Evolutionary conservation across 2,797 vertebrate species (phyloP).

Genomic region (Odontamblyopus rebecca): DNA sequence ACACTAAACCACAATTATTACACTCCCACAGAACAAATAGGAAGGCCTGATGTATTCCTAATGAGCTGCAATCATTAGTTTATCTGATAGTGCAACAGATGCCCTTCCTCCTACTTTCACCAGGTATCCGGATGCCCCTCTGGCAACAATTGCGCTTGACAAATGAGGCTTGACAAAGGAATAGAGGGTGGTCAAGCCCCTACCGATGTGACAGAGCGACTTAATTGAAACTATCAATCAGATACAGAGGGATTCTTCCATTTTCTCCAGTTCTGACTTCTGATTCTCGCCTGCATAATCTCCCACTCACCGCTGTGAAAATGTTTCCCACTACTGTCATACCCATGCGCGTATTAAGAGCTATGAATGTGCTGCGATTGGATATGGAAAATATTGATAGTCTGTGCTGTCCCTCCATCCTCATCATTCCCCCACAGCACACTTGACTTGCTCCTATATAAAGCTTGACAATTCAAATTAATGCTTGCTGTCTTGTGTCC

Average conservation of each 20-base stretch:
- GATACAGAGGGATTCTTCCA: constrained; percentile 20
- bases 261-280: constrained; percentile 50
- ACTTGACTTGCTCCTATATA: constrained; percentile 46
- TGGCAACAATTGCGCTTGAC: constrained; percentile 60
- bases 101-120: constrained; percentile 30
- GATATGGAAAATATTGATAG: constrained; percentile 43
- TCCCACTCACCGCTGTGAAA: constrained; percentile 40
- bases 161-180: constrained; percentile 62
- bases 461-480: constrained; percentile 47
- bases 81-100: constrained; percentile 39
- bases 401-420: constrained; percentile 34
- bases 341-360: constrained; percentile 44
- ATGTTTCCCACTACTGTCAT: constrained; percentile 39
- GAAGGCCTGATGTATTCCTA: constrained; percentile 21
- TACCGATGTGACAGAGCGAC: constrained; percentile 53
- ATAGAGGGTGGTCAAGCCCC: constrained; percentile 56
- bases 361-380: constrained; percentile 43
- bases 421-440: constrained; percentile 28
- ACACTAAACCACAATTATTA: constrained; percentile 21
- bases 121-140: constrained; percentile 44
- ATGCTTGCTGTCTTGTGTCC: constrained; percentile 32
- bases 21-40: constrained; percentile 27
- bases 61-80: constrained; percentile 27
- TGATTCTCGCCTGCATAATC: constrained; percentile 43
- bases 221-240: constrained; percentile 75